Conservation (phyloP, 2,797 vertebrate genomes). For the Galago senegalensis region DNA sequence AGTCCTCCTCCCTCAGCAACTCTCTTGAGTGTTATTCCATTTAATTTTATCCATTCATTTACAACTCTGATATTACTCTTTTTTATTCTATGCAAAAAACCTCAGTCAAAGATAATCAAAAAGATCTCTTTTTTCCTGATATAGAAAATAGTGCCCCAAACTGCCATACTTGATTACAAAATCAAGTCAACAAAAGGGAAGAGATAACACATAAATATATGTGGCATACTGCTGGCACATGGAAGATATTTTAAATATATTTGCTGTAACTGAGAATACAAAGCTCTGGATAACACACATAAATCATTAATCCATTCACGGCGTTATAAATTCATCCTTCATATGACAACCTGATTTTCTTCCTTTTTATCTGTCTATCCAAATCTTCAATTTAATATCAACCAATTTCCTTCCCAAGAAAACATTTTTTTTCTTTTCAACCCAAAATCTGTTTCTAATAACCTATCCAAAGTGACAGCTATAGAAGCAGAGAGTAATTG, state of each 20-base stretch:
- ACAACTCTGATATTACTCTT: neutral
- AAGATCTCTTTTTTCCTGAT: neutral
- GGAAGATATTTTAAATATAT: neutral
- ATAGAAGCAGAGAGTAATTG: neutral
- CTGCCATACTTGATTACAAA: conserved; percentile 1
- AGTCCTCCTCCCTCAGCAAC: neutral
- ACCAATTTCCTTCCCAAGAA: conserved; percentile 24
- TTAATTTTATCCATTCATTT: conserved; percentile 18
- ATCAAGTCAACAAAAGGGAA: neutral
- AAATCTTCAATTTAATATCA: neutral
- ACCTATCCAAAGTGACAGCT: conserved; percentile 6
- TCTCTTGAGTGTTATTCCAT: neutral
- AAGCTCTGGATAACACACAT: neutral
- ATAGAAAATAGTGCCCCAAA: neutral
- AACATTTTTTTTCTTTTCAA: neutral
- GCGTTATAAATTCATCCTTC: neutral
- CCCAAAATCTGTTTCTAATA: neutral
- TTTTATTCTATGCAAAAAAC: neutral
- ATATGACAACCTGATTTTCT: neutral
- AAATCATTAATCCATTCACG: conserved; percentile 1
- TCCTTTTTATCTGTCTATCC: conserved; percentile 7
- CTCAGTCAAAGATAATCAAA: conserved; percentile 6
- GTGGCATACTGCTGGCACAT: neutral
- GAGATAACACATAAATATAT: neutral
- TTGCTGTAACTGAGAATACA: conserved; percentile 40